Percentiles rank a stretch among this genome's conserved stretches.
Evolutionary conservation across 2,888 invertebrate genomes (phyloP).

Genomic region (Mactromeris polynyma): DNA sequence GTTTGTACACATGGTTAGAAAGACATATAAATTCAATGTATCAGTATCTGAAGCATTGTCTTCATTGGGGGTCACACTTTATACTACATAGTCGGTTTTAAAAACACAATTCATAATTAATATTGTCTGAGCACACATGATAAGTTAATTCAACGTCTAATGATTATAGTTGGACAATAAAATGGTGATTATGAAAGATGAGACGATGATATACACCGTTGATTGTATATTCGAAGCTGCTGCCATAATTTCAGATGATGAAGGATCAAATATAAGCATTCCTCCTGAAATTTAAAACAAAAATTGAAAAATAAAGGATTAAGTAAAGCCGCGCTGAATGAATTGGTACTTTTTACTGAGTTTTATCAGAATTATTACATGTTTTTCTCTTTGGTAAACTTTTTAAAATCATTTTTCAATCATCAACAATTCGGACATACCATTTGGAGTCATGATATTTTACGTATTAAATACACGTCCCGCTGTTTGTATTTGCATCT

Average conservation of each 20-base stretch:
- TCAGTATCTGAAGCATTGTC: too few relatives aligned
- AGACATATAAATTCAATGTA: too few relatives aligned
- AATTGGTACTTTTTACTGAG: neutral
- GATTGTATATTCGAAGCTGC: slow-evolving; percentile 19
- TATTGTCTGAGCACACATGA: too few relatives aligned
- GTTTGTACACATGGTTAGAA: too few relatives aligned
- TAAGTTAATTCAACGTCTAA: too few relatives aligned
- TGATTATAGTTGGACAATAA: neutral
- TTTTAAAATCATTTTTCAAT: neutral
- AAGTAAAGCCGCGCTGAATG: too few relatives aligned
- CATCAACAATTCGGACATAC: neutral
- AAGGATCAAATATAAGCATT: slow-evolving; percentile 62
- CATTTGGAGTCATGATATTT: neutral
- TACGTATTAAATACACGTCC: neutral
- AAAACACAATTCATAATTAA: too few relatives aligned
- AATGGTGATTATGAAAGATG: neutral
- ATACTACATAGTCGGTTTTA: too few relatives aligned
- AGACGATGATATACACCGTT: neutral
- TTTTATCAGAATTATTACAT: neutral
- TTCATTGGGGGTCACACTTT: too few relatives aligned
- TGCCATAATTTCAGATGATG: slow-evolving; percentile 60
- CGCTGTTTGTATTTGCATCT: too few relatives aligned
- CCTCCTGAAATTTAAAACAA: slow-evolving; percentile 57
- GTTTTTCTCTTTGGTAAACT: neutral
- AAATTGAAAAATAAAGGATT: too few relatives aligned